Evolutionary conservation across 1,140 invertebrate genomes (phyloP), one percentile per base, ranked within the genome.

Genomic region (Drosophila santomea): DNA sequence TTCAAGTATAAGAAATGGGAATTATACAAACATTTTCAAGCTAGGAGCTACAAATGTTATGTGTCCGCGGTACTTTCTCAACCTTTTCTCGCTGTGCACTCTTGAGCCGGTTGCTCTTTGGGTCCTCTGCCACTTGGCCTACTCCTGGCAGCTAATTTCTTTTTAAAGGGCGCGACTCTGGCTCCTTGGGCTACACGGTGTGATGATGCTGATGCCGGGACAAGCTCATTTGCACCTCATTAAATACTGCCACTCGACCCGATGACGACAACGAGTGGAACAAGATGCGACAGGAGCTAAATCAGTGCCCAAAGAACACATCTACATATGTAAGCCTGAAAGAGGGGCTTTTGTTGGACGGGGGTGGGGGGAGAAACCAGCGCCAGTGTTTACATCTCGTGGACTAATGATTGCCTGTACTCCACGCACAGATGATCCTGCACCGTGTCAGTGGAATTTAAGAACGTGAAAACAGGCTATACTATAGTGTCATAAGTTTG

Each of bases 141-240:
- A 86, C 83, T 88, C 83, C 83, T 86, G 75, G 52, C 79, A 88
- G 83, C 83, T 86, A 88, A 86, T 86, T 88, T 88, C 83, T 81
- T 79, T 88, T 83, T 83, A 88, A 86, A 88, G 84, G 88, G 83
- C 67, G 79, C 83, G 75, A 76, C 83, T 86, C 71, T 69, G 35
- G 28, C 35, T 45, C 25, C 28, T 43, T 23, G 20, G 12, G 10
- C 17, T 14, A 39, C 36, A 35, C 63, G 56, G 23, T 20, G 66
- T 52, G 43, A 45, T 50, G 60, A 61, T 60, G 38, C 47, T 63
- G 66, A 47, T 84, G 77, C 75, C 72, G 71, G 58, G 66, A 90
- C 82, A 90, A 90, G 82, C 86, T 90, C 86, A 90, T 90, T 90
- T 90, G 86, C 86, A 90, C 88, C 86, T 90, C 86, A 90, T 90